Evolutionary conservation across 2,797 vertebrate genomes (phyloP).

Genomic region (Alca torda): DNA sequence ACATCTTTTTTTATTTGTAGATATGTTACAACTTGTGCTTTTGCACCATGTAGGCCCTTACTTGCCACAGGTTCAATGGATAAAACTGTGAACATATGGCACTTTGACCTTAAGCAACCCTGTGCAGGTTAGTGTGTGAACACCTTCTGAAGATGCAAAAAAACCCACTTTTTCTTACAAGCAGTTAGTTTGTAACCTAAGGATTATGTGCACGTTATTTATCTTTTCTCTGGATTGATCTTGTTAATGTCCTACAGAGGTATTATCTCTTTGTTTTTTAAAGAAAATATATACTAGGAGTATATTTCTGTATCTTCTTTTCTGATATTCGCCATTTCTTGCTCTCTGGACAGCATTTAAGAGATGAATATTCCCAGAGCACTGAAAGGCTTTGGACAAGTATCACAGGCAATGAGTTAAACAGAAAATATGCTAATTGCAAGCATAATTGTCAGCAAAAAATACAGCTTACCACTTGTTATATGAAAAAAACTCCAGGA

Average conservation of each 20-base stretch:
- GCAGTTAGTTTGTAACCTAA: not conserved
- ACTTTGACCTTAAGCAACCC: constrained; percentile 72
- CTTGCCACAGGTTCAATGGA: constrained; percentile 92
- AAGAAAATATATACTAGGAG: not conserved
- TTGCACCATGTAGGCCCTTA: constrained; percentile 80
- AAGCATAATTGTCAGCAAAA: not conserved
- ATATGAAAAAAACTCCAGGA: not conserved
- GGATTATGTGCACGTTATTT: not conserved
- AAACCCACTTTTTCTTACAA: not conserved
- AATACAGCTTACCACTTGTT: not conserved
- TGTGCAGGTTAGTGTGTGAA: constrained; percentile 64
- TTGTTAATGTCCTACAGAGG: not conserved
- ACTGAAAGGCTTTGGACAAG: not conserved
- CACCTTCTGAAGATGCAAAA: not conserved
- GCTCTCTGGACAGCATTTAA: not conserved
- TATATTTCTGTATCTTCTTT: not conserved
- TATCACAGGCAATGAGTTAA: not conserved
- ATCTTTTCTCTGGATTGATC: not conserved
- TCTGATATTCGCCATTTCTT: not conserved
- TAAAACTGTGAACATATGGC: constrained; percentile 87
- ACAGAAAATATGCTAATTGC: not conserved
- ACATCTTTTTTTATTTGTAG: constrained; percentile 69
- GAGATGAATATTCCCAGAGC: not conserved
- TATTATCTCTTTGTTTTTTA: not conserved
- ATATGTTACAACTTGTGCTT: constrained; percentile 87